Evolutionary conservation across 2,113 vertebrate species (phyloP).

Genomic region (Pimephales promelas): DNA sequence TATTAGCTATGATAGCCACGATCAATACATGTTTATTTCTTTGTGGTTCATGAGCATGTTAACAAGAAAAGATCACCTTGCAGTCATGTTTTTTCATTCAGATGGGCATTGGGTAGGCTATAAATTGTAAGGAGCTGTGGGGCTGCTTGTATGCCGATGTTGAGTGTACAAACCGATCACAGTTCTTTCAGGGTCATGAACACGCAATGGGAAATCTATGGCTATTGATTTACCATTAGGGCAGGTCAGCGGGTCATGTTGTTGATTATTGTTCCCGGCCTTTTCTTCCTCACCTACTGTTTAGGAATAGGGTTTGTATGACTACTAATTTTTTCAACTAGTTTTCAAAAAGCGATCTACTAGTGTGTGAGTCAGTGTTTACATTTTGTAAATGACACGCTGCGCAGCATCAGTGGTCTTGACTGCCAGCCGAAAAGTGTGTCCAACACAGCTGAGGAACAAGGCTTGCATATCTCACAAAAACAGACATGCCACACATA

Average conservation of each 20-base stretch:
- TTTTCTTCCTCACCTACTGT: background rate
- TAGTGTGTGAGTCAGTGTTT: background rate
- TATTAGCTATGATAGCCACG: background rate
- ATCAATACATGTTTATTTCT: constrained; percentile 8
- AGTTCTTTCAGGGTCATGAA: constrained; percentile 38
- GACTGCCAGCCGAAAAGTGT: background rate
- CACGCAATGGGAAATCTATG: constrained; percentile 52
- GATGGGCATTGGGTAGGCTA: constrained; percentile 11
- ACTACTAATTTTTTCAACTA: background rate
- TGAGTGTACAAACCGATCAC: constrained; percentile 3
- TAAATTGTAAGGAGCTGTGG: background rate
- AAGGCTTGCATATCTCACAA: background rate
- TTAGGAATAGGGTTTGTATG: background rate
- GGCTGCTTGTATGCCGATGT: background rate
- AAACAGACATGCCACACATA: background rate
- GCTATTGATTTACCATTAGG: constrained; percentile 38
- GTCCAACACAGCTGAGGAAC: background rate
- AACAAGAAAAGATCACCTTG: constrained; percentile 16
- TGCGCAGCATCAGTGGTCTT: background rate
- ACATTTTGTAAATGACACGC: background rate
- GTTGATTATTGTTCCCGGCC: constrained; percentile 5
- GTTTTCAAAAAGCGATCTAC: background rate
- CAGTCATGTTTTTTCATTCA: constrained; percentile 23
- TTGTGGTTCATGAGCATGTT: constrained; percentile 19
- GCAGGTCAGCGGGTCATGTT: background rate